Evolutionary conservation across 2,113 vertebrate species (phyloP), one percentile per base, ranked within the genome.

Genomic region (Lamprologus callipterus): DNA sequence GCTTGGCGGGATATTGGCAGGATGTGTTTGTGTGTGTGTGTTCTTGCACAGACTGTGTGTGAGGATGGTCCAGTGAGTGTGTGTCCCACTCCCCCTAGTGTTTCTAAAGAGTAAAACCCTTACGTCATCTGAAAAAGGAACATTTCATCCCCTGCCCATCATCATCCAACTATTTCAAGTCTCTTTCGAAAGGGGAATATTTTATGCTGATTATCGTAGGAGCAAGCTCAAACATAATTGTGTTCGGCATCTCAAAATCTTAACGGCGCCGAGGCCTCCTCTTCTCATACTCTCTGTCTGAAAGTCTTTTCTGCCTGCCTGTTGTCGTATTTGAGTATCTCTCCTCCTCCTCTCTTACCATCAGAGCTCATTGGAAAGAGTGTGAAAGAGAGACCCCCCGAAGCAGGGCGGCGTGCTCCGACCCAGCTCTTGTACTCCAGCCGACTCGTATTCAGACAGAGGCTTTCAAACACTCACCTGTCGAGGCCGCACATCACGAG

Each of bases 81-180:
- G 94, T 57, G 84, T 90, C 93, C 89, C 82, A 90, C 95, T 94
- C 95, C 95, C 95, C 95, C 95, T 96, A 94, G 92, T 95, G 95
- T 73, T 86, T 51, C 82, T 85, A 87, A 55, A 2, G 9, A 87
- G 95, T 79, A 94, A 87, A 95, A 85, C 95, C 91, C 92, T 95
- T 94, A 96, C 94, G 92, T 96, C 94, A 96, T 94, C 92, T 83
- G 35, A 37, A 89, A 86, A 45, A 84, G 28, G 88, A 68, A 73
- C 83, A 88, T 58, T 83, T 92, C 33, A 88, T 82, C 51, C 33
- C 40, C 37, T 54, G 40, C 73, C 37, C 55, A 80, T 91, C 85
- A 88, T 83, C 88, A 85, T 85, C 83, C 82, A 81, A 85, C 58
- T 51, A 79, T 91, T 94, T 89, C 84, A 88, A 60, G 85, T 87